Conservation (phyloP, 2,888 invertebrate genomes). For the Griposia aprilina region DNA sequence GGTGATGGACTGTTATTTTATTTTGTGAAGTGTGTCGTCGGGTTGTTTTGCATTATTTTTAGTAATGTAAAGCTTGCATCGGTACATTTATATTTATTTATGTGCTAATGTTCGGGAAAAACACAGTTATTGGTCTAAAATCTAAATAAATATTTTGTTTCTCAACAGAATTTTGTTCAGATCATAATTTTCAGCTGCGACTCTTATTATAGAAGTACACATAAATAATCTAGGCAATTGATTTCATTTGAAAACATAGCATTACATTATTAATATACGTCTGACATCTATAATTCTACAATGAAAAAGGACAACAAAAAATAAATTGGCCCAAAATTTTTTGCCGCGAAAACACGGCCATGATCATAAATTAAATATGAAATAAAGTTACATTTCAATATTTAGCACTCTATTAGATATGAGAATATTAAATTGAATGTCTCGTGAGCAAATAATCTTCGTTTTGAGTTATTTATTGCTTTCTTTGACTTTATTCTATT, state of each 20-base stretch:
- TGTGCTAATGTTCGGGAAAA: neutral
- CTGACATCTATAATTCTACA: neutral
- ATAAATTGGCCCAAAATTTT: conserved; percentile 38
- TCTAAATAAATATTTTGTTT: neutral
- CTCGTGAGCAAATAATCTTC: conserved; percentile 58
- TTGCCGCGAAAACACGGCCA: conserved; percentile 23
- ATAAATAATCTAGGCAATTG: conserved; percentile 47
- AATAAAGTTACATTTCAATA: conserved; percentile 49
- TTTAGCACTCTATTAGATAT: conserved; percentile 57
- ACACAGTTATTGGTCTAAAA: neutral
- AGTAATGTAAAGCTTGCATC: neutral
- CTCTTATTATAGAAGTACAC: conserved; percentile 1
- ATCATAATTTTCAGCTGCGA: conserved; percentile 20
- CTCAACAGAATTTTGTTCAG: neutral
- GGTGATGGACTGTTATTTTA: neutral
- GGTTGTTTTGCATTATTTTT: conserved; percentile 12
- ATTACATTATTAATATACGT: conserved; percentile 8
- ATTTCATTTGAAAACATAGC: conserved; percentile 20
- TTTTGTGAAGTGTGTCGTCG: neutral
- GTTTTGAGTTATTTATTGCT: conserved; percentile 58
- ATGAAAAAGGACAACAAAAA: conserved; percentile 21
- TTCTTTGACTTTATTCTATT: conserved; percentile 41
- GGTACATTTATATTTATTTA: neutral
- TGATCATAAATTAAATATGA: conserved; percentile 24
- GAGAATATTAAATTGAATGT: conserved; percentile 57